Evolutionary conservation across 30 jellyfish, hydroid and myxozoan genomes (phyloP).

Genomic region (Aurelia coerulea): DNA sequence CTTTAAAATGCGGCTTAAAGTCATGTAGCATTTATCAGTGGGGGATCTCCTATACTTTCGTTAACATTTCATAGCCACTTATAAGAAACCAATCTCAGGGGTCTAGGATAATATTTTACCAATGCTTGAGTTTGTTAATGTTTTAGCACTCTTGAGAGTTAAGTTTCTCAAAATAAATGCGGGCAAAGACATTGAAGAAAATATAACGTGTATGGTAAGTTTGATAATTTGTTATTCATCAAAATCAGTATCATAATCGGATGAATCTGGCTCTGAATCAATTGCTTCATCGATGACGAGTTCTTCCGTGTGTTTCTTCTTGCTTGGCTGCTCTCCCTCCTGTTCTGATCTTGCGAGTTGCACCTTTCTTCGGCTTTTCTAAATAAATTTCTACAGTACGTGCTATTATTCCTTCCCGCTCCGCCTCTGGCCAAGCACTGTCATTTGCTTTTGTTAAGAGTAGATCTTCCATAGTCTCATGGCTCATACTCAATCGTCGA

Average conservation of each 20-base stretch:
- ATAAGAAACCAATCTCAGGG: no score
- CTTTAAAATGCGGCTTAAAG: no score
- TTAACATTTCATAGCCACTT: no score
- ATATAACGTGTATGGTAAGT: background rate
- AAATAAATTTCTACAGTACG: conserved; percentile 17
- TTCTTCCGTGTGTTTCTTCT: conserved; percentile 8
- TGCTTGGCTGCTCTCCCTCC: conserved; percentile 26
- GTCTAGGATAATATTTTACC: no score
- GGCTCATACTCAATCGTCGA: conserved; percentile 31
- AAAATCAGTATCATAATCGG: background rate
- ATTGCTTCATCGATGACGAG: background rate
- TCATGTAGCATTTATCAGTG: no score
- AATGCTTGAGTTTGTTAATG: no score
- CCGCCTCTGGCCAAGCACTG: conserved; percentile 48
- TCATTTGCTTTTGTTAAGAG: conserved; percentile 25
- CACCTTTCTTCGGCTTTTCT: conserved; percentile 35
- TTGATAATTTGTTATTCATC: background rate
- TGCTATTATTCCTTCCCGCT: conserved; percentile 1
- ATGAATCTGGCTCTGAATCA: conserved; percentile 5
- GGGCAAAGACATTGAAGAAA: no score
- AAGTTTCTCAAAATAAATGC: no score
- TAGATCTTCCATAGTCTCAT: conserved; percentile 28
- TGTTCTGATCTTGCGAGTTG: conserved; percentile 30
- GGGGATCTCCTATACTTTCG: no score
- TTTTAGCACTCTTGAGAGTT: no score